These are phyloP conservation scores for Pteruthius melanotis DNA, from an alignment of 2,113 vertebrate genomes.

Conservation along the genomic window DNA sequence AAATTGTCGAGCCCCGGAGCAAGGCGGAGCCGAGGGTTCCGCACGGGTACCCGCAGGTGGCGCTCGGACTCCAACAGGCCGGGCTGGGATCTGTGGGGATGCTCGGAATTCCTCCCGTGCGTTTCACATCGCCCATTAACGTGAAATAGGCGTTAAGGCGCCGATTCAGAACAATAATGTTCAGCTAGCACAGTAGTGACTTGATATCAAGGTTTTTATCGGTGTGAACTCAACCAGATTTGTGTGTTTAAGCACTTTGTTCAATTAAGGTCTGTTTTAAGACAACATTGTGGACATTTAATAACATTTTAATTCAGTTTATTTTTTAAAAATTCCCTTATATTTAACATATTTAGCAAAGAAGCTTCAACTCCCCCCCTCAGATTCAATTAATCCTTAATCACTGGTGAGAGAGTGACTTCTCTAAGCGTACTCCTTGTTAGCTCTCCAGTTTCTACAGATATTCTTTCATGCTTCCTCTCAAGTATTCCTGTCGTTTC, in stretches of 20 bases:
- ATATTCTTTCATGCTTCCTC: neutral
- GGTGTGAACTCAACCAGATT: neutral
- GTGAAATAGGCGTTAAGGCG: neutral
- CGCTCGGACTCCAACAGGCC: neutral
- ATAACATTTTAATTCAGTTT: neutral
- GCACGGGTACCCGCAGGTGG: neutral
- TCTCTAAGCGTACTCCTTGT: neutral
- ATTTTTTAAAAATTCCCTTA: accelerated
- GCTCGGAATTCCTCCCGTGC: neutral
- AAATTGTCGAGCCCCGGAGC: accelerated
- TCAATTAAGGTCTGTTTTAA: neutral
- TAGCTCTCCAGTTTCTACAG: neutral
- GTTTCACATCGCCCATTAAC: neutral
- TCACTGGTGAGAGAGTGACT: neutral
- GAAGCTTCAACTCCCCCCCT: accelerated
- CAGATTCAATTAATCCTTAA: neutral
- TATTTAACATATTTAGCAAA: neutral
- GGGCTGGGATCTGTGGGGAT: accelerated
- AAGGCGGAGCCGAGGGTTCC: neutral
- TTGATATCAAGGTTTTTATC: neutral
- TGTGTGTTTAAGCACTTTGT: neutral
- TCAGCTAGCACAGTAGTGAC: neutral
- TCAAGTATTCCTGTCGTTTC: neutral
- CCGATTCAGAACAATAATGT: neutral
- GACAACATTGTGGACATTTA: neutral